Evolutionary conservation across 2,888 invertebrate genomes (phyloP).

Genomic region (Apoderus coryli): DNA sequence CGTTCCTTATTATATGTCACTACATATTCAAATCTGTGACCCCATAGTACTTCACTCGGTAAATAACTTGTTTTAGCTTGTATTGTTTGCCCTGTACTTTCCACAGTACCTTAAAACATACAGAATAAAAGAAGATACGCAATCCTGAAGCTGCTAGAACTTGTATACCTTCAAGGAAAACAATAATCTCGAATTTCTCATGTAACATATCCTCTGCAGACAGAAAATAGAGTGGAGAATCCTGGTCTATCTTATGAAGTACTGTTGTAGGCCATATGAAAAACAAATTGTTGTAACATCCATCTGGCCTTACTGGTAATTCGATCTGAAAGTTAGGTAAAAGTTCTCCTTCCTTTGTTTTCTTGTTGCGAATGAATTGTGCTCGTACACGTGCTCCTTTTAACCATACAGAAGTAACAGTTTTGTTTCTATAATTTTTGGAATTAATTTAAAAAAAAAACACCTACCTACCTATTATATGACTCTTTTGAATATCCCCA

Average conservation of each 20-base stretch:
- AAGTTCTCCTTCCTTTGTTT: conserved; percentile 73
- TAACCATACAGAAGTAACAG: no score
- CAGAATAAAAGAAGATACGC: no score
- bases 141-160: no score
- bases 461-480: no score
- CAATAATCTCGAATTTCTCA: conserved; percentile 14
- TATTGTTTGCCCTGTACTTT: no score
- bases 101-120: no score
- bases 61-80: conserved; percentile 74
- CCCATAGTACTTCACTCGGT: conserved; percentile 72
- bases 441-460: no score
- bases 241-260: conserved; percentile 72
- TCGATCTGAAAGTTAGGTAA: conserved; percentile 48
- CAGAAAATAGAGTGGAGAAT: conserved; percentile 77
- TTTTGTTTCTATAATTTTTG: no score
- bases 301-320: conserved; percentile 46
- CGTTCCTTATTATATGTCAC: conserved; percentile 56
- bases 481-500: conserved; percentile 79
- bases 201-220: conserved; percentile 71
- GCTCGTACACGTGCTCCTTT: no score
- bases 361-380: conserved; percentile 57
- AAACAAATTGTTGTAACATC: conserved; percentile 75
- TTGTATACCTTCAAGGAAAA: conserved; percentile 16
- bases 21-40: conserved; percentile 69
- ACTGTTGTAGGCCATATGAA: conserved; percentile 93